A percentile compares a stretch with the other conserved stretches of the same genome.
Evolutionary conservation across 2,797 vertebrate species (phyloP).

Genomic region (Malurus splendens): DNA sequence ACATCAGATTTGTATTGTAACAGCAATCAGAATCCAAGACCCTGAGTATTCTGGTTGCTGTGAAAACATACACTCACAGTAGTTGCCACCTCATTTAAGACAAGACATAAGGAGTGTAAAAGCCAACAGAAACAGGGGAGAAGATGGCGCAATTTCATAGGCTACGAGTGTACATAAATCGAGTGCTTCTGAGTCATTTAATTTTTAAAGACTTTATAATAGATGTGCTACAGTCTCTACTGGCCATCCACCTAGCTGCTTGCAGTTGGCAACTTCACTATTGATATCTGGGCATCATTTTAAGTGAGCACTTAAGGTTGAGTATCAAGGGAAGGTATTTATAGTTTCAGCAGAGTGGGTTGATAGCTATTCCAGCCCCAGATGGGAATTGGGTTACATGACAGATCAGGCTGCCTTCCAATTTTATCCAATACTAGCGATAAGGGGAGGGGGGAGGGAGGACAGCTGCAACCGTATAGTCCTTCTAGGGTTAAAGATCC

Average conservation of each 20-base stretch:
- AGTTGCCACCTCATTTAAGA: neutral
- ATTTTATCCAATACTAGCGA: slow-evolving; percentile 29
- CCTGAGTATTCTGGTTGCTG: neutral
- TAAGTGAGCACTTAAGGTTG: slow-evolving; percentile 60
- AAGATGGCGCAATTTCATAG: neutral
- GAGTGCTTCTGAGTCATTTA: neutral
- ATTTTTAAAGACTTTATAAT: slow-evolving; percentile 28
- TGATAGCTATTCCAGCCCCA: slow-evolving; percentile 53
- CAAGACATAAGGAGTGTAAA: neutral
- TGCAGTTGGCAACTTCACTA: slow-evolving; percentile 23
- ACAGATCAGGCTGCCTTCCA: slow-evolving; percentile 49
- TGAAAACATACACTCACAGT: neutral
- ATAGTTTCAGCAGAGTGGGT: slow-evolving; percentile 46
- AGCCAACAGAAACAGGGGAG: neutral
- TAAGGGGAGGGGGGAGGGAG: neutral
- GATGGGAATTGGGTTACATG: slow-evolving; percentile 54
- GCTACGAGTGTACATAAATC: neutral
- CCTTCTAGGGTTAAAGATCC: slow-evolving; percentile 79
- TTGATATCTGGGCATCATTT: slow-evolving; percentile 55
- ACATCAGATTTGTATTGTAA: neutral
- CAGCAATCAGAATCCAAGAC: neutral
- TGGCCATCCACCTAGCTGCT: slow-evolving; percentile 30
- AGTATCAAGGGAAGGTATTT: slow-evolving; percentile 55
- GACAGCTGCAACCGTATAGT: slow-evolving; percentile 55
- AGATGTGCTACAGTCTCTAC: neutral